These are phyloP conservation scores for Apeira syringaria DNA, from an alignment of 2,888 invertebrate species.

Conservation along the genomic window DNA sequence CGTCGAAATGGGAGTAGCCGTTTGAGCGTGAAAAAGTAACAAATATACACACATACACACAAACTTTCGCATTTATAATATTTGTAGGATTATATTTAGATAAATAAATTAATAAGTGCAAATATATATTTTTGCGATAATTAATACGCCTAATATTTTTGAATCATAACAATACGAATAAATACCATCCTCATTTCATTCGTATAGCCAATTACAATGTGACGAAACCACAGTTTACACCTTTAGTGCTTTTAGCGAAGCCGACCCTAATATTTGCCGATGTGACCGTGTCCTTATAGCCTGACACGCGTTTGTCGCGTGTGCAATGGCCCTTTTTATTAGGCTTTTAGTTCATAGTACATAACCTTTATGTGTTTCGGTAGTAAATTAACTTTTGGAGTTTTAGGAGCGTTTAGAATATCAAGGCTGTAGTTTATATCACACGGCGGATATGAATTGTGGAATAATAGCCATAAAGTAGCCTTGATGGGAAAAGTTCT, in stretches of 20 bases:
- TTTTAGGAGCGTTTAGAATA: slow-evolving; percentile 28
- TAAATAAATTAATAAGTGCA: no score
- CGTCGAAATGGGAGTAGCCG: no score
- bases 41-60: no score
- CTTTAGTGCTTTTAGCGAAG: slow-evolving; percentile 36
- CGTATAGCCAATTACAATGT: background rate
- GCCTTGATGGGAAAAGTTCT: slow-evolving; percentile 5
- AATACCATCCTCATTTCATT: background rate
- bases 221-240: slow-evolving; percentile 32
- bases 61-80: no score
- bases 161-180: no score
- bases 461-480: slow-evolving; percentile 13
- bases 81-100: no score
- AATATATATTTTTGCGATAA: no score
- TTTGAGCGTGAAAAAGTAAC: no score
- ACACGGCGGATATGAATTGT: slow-evolving; percentile 7
- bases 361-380: slow-evolving; percentile 9
- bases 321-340: slow-evolving; percentile 57
- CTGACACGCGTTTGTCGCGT: slow-evolving; percentile 65
- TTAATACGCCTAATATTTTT: no score
- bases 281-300: slow-evolving; percentile 38
- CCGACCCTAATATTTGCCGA: slow-evolving; percentile 47
- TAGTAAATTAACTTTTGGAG: slow-evolving; percentile 2
- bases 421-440: slow-evolving; percentile 22
- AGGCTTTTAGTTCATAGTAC: slow-evolving; percentile 44